Base-by-base conservation (phyloP, 2,888 invertebrate species). In the Fissipunctia ypsillon region DNA sequence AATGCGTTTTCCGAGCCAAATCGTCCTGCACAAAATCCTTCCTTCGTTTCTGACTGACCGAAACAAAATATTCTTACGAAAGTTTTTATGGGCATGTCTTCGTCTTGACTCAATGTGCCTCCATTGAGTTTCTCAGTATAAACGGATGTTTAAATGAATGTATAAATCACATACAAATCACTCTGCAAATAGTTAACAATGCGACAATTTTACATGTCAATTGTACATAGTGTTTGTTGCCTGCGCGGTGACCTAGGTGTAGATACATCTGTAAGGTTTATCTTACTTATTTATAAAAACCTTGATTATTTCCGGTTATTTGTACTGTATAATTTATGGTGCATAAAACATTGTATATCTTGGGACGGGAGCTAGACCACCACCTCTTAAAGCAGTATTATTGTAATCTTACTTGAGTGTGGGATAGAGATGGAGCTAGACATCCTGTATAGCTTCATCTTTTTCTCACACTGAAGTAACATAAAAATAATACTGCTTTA, bases 61-160 rank as follows among this genome's bases (percentile, higher is more conserved):
- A 9, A 19, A 25, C 28, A 35, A 9, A 19, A 28, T 56, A 48
- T 25, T 52, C 19, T 38, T 25, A 19, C 35, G 35, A 38, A 60
- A 19, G 9, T 64, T 35, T 28, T 7, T 25, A 54, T 22, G 28
- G 19, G 6, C 35, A 7, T 12, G 10, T 45, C 41, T 59, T 52
- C 63, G 16, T 19, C 71, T 54, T 10, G 22, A 10, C 14, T 54
- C 28, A 10, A 60, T 22, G 43, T 41, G 14, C 4, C 61, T 65
- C 43, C 28, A 80, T 50, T 75, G 28, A 65, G 43, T 16, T 25
- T 35, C 57, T 65, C 22, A 28, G 5, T 22, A n/a, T 22, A 50
- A 43, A 38, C 31, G 81, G 78, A 81, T 48, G 81, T 57, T 16
- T 76, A 38, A 31, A 81, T 68, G 68, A 69, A 72, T 72, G 78